Evolutionary conservation across 2,113 vertebrate species (phyloP).

Genomic region (Labeo rohita): DNA sequence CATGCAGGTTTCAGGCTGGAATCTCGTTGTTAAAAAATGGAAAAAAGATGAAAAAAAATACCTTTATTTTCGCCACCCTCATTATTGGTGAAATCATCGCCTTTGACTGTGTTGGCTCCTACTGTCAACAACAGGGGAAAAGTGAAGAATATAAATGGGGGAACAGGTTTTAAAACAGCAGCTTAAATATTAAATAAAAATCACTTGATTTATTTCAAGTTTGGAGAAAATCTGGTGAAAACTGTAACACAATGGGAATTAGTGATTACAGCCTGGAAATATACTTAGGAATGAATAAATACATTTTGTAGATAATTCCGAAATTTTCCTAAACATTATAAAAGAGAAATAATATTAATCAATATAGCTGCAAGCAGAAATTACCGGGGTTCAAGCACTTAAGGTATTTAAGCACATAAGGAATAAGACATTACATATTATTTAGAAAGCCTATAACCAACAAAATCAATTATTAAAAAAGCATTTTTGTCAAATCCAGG

Average conservation of each 20-base stretch:
- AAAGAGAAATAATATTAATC: not conserved
- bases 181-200: slow-evolving; percentile 57
- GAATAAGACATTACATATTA: no score
- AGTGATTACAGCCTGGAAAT: not conserved
- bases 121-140: slow-evolving; percentile 80
- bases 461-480: no score
- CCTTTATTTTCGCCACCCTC: slow-evolving; percentile 87
- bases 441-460: no score
- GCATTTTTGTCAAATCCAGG: no score
- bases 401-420: no score
- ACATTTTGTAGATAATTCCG: not conserved
- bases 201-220: not conserved
- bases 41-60: slow-evolving; percentile 82
- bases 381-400: no score
- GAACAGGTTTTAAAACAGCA: slow-evolving; percentile 80
- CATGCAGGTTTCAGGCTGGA: slow-evolving; percentile 83
- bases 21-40: slow-evolving; percentile 44
- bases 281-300: not conserved
- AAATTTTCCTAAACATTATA: not conserved
- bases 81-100: slow-evolving; percentile 90
- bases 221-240: not conserved
- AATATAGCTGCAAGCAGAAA: no score
- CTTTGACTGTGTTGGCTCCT: slow-evolving; percentile 90
- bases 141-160: slow-evolving; percentile 78
- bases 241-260: not conserved